These are phyloP conservation scores for Laupala kohalensis DNA, from an alignment of 1,140 invertebrate genomes.

Conservation along the genomic window DNA sequence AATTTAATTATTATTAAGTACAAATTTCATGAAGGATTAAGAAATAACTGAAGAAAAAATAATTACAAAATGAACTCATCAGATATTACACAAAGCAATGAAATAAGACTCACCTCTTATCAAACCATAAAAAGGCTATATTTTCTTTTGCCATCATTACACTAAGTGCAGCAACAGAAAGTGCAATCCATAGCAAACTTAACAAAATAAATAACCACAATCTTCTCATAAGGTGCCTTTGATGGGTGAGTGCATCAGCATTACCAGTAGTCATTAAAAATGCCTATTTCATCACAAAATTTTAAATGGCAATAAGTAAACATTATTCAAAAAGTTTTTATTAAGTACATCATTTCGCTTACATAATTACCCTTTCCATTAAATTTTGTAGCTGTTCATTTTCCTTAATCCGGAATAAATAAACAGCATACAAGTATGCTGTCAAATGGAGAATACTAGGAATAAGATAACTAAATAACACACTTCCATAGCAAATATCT, in stretches of 20 bases:
- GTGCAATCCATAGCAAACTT: slow-evolving; percentile 48
- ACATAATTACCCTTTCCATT: slow-evolving; percentile 63
- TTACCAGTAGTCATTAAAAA: neutral
- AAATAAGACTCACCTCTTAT: slow-evolving; percentile 28
- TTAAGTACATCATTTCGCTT: neutral
- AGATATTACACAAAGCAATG: neutral
- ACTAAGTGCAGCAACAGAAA: slow-evolving; percentile 48
- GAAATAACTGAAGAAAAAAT: neutral
- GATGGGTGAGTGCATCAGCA: slow-evolving; percentile 25
- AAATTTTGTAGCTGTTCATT: slow-evolving; percentile 77
- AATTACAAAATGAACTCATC: neutral
- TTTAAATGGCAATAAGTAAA: neutral
- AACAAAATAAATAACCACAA: slow-evolving; percentile 56
- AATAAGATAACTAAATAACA: slow-evolving; percentile 61
- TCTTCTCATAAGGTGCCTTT: slow-evolving; percentile 32
- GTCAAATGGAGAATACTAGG: slow-evolving; percentile 62
- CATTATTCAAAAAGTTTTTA: neutral
- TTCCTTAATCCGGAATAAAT: slow-evolving; percentile 65
- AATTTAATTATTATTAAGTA: neutral
- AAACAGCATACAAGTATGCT: slow-evolving; percentile 62
- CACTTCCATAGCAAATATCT: slow-evolving; percentile 49
- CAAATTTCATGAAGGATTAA: neutral
- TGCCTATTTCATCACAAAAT: neutral
- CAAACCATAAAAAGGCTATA: slow-evolving; percentile 48
- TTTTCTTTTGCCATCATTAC: slow-evolving; percentile 47